These are phyloP conservation scores for Dicentrarchus labrax DNA, from an alignment of 2,113 vertebrate genomes.

Conservation along the genomic window DNA sequence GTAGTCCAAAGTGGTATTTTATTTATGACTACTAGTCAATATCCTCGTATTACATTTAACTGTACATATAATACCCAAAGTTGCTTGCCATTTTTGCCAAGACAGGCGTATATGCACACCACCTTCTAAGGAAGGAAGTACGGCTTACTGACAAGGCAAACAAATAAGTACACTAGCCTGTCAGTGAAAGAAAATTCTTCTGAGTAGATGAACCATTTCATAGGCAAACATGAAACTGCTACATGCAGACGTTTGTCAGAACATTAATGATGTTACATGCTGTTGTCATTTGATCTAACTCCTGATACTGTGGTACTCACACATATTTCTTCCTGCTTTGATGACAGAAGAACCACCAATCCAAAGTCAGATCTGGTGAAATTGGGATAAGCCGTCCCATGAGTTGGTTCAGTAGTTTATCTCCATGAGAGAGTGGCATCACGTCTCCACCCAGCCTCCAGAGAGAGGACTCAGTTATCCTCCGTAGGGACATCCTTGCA, in stretches of 20 bases:
- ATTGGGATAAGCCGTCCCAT: constrained; percentile 21
- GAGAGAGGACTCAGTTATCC: constrained; percentile 26
- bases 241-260: neutral
- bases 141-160: neutral
- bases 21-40: neutral
- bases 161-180: neutral
- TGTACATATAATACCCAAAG: too few species aligned
- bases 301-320: neutral
- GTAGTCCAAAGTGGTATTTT: neutral
- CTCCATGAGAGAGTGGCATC: constrained; percentile 34
- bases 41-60: too few species aligned
- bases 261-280: neutral
- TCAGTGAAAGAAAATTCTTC: neutral
- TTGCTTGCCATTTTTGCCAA: neutral
- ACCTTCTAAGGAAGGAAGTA: neutral
- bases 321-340: constrained; percentile 15
- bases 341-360: constrained; percentile 13
- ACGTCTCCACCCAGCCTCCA: constrained; percentile 60
- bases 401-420: constrained; percentile 46
- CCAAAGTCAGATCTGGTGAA: constrained; percentile 22
- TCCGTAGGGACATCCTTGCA: constrained; percentile 18
- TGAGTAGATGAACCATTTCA: neutral
- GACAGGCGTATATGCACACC: neutral
- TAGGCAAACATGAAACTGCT: neutral
- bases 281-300: neutral